Percentiles rank a stretch among this genome's conserved stretches.
These are phyloP conservation scores for Herpailurus yagouaroundi DNA, from an alignment of 2,113 vertebrate species.

Conservation along the genomic window DNA sequence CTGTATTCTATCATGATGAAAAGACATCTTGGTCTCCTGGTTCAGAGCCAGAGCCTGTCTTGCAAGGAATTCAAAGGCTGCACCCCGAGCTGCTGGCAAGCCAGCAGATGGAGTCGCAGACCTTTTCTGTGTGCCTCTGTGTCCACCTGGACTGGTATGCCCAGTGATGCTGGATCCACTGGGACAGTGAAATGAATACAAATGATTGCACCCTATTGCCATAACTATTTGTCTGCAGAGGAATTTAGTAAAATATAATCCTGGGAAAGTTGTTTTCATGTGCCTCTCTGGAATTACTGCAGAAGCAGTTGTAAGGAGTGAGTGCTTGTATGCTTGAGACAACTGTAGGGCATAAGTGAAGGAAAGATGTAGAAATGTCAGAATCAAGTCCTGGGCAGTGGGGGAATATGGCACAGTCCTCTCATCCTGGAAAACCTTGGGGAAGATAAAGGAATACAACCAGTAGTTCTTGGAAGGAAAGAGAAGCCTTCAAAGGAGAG, in stretches of 20 bases:
- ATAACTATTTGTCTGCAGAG: conserved; percentile 48
- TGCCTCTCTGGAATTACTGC: conserved; percentile 19
- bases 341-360: not conserved
- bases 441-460: not conserved
- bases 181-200: conserved; percentile 58
- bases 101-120: conserved; percentile 78
- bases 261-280: conserved; percentile 5
- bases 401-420: not conserved
- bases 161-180: not conserved
- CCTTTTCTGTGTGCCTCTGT: conserved; percentile 53
- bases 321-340: not conserved
- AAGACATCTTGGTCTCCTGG: conserved; percentile 16
- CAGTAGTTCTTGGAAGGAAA: conserved; percentile 50
- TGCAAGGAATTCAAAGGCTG: conserved; percentile 40
- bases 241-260: conserved; percentile 54
- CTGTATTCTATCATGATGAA: conserved; percentile 48
- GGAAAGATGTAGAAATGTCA: not conserved
- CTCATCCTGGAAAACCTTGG: not conserved
- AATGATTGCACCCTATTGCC: not conserved
- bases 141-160: not conserved
- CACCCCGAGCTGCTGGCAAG: conserved; percentile 39
- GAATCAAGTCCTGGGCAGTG: conserved; percentile 7
- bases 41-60: conserved; percentile 54
- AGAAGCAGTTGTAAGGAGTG: conserved; percentile 31
- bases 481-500: not conserved